Evolutionary conservation across 1,140 invertebrate species (phyloP).

Genomic region (Sycobia sp.): DNA sequence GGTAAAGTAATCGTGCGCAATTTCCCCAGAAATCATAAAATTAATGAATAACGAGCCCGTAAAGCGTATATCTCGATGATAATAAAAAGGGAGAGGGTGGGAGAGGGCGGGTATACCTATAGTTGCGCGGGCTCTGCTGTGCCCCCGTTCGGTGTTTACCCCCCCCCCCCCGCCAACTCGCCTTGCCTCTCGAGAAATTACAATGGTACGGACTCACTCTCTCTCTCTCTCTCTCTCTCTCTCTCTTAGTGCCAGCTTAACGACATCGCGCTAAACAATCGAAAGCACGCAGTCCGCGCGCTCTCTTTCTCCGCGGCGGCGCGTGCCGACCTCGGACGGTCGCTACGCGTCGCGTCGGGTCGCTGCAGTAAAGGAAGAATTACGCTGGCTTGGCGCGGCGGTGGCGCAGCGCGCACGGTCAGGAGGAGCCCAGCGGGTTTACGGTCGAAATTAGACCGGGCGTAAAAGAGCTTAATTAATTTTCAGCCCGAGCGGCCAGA

Average conservation of each 20-base stretch:
- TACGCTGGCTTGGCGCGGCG: neutral
- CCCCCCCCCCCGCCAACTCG: no score
- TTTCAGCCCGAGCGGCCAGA: slow-evolving; percentile 17
- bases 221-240: no score
- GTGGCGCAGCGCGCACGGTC: neutral
- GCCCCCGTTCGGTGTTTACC: no score
- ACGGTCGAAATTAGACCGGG: slow-evolving; percentile 17
- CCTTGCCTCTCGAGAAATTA: no score
- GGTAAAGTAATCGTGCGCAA: neutral
- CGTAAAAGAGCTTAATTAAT: slow-evolving; percentile 22
- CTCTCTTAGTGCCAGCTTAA: neutral
- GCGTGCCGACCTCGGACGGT: no score
- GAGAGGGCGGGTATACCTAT: no score
- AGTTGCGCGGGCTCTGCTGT: no score
- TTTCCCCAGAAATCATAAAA: neutral
- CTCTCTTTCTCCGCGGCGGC: no score
- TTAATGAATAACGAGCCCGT: neutral
- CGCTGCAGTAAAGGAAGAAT: slow-evolving; percentile 7
- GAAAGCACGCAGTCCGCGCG: neutral
- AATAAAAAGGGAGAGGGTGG: neutral
- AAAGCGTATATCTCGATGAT: neutral
- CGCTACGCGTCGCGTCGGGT: no score
- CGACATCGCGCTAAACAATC: slow-evolving; percentile 12
- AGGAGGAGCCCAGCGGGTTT: neutral
- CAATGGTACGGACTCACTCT: neutral